Percentiles rank a stretch among this genome's conserved stretches.
These are phyloP conservation scores for Thermophis baileyi DNA, from an alignment of 2,113 vertebrate genomes.

Conservation along the genomic window DNA sequence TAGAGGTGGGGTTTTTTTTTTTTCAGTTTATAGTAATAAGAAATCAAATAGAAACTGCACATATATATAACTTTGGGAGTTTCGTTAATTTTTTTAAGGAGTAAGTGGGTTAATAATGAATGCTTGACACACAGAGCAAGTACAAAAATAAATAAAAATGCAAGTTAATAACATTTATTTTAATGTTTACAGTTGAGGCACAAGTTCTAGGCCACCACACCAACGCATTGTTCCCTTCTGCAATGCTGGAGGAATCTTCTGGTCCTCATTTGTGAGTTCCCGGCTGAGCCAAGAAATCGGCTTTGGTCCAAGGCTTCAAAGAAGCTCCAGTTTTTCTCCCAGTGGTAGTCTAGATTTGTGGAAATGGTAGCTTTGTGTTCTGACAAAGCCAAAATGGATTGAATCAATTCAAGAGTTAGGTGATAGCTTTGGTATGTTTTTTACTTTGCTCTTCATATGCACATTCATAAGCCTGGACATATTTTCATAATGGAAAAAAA, in stretches of 20 bases:
- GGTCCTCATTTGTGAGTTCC: not conserved
- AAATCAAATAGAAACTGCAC: slow-evolving; percentile 51
- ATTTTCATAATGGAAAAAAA: slow-evolving; percentile 34
- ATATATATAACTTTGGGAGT: slow-evolving; percentile 48
- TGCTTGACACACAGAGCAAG: slow-evolving; percentile 45
- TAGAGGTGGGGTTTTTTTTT: slow-evolving; percentile 57
- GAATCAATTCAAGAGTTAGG: slow-evolving; percentile 63
- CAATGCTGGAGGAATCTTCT: not conserved
- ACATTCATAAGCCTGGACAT: slow-evolving; percentile 44
- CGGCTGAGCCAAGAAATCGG: not conserved
- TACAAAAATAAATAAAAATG: slow-evolving; percentile 53
- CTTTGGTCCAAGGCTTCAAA: not conserved
- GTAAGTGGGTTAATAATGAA: slow-evolving; percentile 32
- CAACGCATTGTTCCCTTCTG: not conserved
- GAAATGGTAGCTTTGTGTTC: slow-evolving; percentile 63
- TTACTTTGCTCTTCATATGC: slow-evolving; percentile 34
- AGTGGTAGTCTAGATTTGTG: not conserved
- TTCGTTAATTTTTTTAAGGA: slow-evolving; percentile 52
- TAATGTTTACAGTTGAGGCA: slow-evolving; percentile 62
- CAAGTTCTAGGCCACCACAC: not conserved
- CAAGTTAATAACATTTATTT: slow-evolving; percentile 58
- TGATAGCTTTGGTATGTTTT: slow-evolving; percentile 58
- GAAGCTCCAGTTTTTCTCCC: not conserved
- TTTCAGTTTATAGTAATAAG: slow-evolving; percentile 50
- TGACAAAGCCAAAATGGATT: slow-evolving; percentile 58